A percentile compares a stretch with the other conserved stretches of the same genome.
These are phyloP conservation scores for Sprattus sprattus DNA, from an alignment of 2,113 vertebrate species.

Conservation along the genomic window DNA sequence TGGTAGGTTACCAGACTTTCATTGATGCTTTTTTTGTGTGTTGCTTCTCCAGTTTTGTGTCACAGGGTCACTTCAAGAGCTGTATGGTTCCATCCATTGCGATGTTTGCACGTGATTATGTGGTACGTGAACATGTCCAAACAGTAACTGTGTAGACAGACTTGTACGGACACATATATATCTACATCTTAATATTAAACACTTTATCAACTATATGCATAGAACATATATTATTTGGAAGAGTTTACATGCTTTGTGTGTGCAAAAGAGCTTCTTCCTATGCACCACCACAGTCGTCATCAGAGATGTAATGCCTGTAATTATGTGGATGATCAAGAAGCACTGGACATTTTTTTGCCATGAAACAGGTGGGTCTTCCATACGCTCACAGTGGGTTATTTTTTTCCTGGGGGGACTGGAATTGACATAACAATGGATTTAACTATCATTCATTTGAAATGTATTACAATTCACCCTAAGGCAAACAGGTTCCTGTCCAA, in stretches of 20 bases:
- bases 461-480: background rate
- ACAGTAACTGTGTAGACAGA: background rate
- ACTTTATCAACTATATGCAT: background rate
- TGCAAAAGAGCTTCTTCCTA: background rate
- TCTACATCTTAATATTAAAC: background rate
- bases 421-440: background rate
- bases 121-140: background rate
- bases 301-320: background rate
- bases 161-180: background rate
- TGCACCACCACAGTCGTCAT: background rate
- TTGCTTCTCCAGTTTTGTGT: background rate
- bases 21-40: conserved; percentile 4
- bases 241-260: background rate
- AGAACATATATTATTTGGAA: background rate
- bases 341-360: background rate
- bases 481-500: background rate
- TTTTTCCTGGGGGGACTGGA: background rate
- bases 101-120: background rate
- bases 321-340: background rate
- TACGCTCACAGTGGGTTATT: background rate
- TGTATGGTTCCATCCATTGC: background rate
- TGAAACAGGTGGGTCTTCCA: background rate
- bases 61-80: background rate
- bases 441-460: background rate
- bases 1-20: background rate